phyloP scores from a whole-genome alignment of 2,888 invertebrate genomes.

The Keiferia lycopersicella region DNA sequence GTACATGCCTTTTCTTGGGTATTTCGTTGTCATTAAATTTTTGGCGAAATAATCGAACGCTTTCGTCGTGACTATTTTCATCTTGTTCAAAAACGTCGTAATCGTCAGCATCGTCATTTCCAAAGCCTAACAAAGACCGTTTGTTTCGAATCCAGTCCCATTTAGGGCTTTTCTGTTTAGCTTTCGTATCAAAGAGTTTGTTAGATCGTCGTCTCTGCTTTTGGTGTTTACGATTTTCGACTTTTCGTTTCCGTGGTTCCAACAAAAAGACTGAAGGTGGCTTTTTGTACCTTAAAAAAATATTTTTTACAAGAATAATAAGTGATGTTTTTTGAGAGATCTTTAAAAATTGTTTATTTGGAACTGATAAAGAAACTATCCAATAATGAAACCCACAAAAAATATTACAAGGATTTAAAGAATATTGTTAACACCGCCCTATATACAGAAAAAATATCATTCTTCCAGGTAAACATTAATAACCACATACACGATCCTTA shows the following conservation, averaged over 20 bases:
- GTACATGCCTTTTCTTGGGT: neutral
- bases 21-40: neutral
- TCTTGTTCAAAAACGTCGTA: constrained; percentile 18
- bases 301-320: neutral
- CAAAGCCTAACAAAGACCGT: constrained; percentile 4
- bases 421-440: too few relatives aligned
- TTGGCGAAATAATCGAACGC: neutral
- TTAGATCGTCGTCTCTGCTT: neutral
- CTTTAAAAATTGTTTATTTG: neutral
- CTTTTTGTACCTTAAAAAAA: constrained; percentile 35
- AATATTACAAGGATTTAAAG: too few relatives aligned
- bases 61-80: neutral
- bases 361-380: too few relatives aligned
- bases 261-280: constrained; percentile 41
- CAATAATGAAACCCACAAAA: too few relatives aligned
- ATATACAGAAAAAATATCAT: too few relatives aligned
- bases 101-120: constrained; percentile 29
- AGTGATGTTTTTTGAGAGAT: too few relatives aligned
- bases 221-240: neutral
- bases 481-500: too few relatives aligned
- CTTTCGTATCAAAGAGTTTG: neutral
- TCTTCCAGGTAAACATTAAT: too few relatives aligned
- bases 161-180: constrained; percentile 25
- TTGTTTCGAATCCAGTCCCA: constrained; percentile 51
- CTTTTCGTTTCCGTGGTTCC: constrained; percentile 22